These are phyloP conservation scores for Betta splendens DNA, from an alignment of 2,797 vertebrate species.

Conservation along the genomic window DNA sequence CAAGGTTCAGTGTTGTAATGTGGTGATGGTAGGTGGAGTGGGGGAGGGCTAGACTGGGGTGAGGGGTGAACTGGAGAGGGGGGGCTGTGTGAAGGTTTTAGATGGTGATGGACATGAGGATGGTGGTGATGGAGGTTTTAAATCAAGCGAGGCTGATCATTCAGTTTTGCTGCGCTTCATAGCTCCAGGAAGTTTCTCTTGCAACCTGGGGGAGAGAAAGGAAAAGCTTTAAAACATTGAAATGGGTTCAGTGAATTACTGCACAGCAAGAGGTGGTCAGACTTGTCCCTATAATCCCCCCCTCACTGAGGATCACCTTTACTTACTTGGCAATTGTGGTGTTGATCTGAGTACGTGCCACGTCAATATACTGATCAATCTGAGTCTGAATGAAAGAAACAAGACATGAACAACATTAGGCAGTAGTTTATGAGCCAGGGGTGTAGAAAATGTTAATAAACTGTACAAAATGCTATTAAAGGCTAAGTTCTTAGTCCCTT, in stretches of 20 bases:
- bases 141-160: conserved; percentile 53
- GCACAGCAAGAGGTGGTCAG: background rate
- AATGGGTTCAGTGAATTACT: accelerated
- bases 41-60: conserved; percentile 35
- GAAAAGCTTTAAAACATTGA: background rate
- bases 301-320: background rate
- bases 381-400: conserved; percentile 79
- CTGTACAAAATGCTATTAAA: too few relatives aligned
- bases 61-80: conserved; percentile 11
- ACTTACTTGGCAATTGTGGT: conserved; percentile 88
- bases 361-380: conserved; percentile 90
- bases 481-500: too few relatives aligned
- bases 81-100: conserved; percentile 25
- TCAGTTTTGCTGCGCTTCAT: conserved; percentile 86
- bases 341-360: conserved; percentile 86
- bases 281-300: background rate
- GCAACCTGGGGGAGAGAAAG: conserved; percentile 78
- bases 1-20: conserved; percentile 75
- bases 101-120: conserved; percentile 52
- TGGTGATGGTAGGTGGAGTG: conserved; percentile 57
- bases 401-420: too few relatives aligned
- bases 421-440: too few relatives aligned
- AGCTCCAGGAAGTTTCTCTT: conserved; percentile 89
- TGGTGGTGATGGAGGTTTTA: conserved; percentile 43
- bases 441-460: too few relatives aligned